Base-by-base conservation (phyloP, 2,797 vertebrate species). In the Characodon lateralis region DNA sequence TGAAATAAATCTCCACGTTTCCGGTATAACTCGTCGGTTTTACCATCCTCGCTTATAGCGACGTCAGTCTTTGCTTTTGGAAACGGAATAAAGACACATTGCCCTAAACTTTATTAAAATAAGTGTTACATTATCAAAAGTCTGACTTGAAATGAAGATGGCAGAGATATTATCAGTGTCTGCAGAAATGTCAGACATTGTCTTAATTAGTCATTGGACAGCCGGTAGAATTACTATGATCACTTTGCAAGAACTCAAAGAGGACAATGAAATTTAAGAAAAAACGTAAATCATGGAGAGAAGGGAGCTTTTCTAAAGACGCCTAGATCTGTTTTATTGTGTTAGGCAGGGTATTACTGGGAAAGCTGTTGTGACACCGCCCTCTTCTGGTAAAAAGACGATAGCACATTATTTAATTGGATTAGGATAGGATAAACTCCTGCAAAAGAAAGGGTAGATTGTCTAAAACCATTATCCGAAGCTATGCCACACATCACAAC, bases 331-430 rank as follows among this genome's bases (percentile, higher is more conserved):
- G 35, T 61, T 74, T 61, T 31, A 61, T 72, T 51, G 66, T 13
- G 14, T 26, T n/a, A n/a, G 76, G 55, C 53, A 39, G 82, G 65
- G 81, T 46, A 81, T 35, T 79, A 66, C 71, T 74, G 74, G 83
- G 89, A 83, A 92, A 91, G 87, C 76, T 91, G 86, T 84, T 71
- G 18, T 78, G 83, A 95, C 90, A 90, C 82, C 87, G 95, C 94
- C 95, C 94, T 87, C 95, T 95, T 78, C 90, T 94, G 95, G 88
- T 91, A 85, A 86, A 63, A 70, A 51, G 22, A 74, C 74, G 89
- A 90, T 83, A 91, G 77, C 86, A 91, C 91, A 89, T 87, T 14
- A 65, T 28, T 77, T 92, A 91, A 92, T 91, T 86, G 89, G 89
- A 92, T 92, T n/a, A n/a, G n/a, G n/a, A n/a, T n/a, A 9, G 0